These are phyloP conservation scores for Lottia scabra DNA, from an alignment of 2,888 invertebrate genomes.

Conservation along the genomic window DNA sequence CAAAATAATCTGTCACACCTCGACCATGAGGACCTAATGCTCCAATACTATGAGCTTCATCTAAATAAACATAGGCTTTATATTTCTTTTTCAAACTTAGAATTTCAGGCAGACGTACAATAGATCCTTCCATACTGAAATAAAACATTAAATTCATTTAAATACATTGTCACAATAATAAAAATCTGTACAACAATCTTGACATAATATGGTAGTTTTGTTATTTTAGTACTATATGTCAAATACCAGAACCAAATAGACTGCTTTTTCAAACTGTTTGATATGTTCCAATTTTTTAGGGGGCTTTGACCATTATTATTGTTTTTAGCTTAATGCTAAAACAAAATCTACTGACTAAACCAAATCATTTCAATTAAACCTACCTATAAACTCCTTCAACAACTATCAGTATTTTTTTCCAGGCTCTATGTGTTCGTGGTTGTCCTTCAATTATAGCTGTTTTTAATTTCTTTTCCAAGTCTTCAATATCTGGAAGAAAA, in stretches of 20 bases:
- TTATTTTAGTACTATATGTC: no score
- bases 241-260: no score
- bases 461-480: slow-evolving; percentile 84
- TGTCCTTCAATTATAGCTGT: slow-evolving; percentile 84
- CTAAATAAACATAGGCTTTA: slow-evolving; percentile 93
- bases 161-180: no score
- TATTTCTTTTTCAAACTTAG: slow-evolving; percentile 92
- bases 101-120: slow-evolving; percentile 88
- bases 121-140: slow-evolving; percentile 93
- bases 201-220: no score
- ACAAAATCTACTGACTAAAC: no score
- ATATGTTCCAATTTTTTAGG: no score
- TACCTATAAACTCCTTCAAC: slow-evolving; percentile 92
- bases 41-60: slow-evolving; percentile 97
- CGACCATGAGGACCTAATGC: slow-evolving; percentile 89
- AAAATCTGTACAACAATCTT: no score
- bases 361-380: background rate
- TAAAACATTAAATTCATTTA: background rate
- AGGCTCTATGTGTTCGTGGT: slow-evolving; percentile 80
- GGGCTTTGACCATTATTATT: no score
- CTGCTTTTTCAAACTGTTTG: no score
- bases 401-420: slow-evolving; percentile 90
- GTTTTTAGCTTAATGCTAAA: no score
- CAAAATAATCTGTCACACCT: slow-evolving; percentile 89
- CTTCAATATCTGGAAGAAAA: slow-evolving; percentile 76